Percentiles rank a stretch among this genome's conserved stretches.
phyloP scores from a whole-genome alignment of 1,140 invertebrate genomes.

The Hyles vespertilio region DNA sequence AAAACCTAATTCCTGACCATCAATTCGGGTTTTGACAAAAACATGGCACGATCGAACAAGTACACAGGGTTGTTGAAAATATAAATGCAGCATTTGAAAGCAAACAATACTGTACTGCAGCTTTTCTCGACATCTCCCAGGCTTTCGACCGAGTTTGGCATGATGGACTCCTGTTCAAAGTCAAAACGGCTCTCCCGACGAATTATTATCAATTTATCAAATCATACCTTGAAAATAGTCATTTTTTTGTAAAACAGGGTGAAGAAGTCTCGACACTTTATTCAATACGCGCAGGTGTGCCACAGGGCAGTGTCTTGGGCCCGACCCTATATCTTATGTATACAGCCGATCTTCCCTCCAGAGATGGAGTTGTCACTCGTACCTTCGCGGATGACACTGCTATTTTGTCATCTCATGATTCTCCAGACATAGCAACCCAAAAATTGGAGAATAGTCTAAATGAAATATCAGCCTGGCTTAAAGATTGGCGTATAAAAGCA shows the following conservation, averaged over 20 bases:
- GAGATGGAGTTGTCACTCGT: background rate
- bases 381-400: conserved; percentile 9
- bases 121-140: conserved; percentile 8
- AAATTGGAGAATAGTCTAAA: background rate
- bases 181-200: background rate
- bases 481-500: no score
- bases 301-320: background rate
- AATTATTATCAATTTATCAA: no score
- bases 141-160: conserved; percentile 8
- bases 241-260: no score
- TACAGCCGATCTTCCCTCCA: conserved; percentile 3
- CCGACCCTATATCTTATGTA: conserved; percentile 3
- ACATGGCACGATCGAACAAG: conserved; percentile 10
- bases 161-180: conserved; percentile 2
- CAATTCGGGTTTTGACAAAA: conserved; percentile 19
- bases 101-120: conserved; percentile 12
- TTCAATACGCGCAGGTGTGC: no score
- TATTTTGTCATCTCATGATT: conserved; percentile 1
- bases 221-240: no score
- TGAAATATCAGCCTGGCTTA: background rate
- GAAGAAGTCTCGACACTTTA: no score
- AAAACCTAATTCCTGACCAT: conserved; percentile 13
- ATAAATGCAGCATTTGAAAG: conserved; percentile 8
- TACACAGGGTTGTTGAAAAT: conserved; percentile 9
- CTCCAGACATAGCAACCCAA: background rate